Percentiles rank a stretch among this genome's conserved stretches.
These are phyloP conservation scores for Haplochromis vanheusdeni DNA, from an alignment of 2,113 vertebrate species.

Conservation along the genomic window DNA sequence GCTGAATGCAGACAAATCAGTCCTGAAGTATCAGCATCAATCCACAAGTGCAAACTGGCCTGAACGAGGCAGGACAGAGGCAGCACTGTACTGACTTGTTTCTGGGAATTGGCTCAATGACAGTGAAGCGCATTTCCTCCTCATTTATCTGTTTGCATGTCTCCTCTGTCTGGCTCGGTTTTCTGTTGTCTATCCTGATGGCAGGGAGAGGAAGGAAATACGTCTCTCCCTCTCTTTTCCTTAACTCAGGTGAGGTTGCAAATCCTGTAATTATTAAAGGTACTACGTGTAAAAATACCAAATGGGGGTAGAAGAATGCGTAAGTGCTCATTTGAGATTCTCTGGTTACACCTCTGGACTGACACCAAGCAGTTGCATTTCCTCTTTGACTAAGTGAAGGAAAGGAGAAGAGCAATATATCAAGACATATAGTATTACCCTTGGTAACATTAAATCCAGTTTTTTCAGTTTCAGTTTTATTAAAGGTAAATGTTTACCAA, in stretches of 20 bases:
- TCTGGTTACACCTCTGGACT: slow-evolving; percentile 28
- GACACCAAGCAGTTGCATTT: slow-evolving; percentile 23
- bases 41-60: neutral
- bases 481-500: slow-evolving; percentile 14
- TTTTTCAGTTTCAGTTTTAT: neutral
- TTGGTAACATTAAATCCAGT: neutral
- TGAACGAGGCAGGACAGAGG: slow-evolving; percentile 24
- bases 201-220: neutral
- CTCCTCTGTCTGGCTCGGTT: neutral
- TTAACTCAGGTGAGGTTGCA: slow-evolving; percentile 31
- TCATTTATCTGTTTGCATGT: slow-evolving; percentile 38
- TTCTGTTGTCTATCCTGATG: slow-evolving; percentile 11
- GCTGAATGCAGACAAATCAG: slow-evolving; percentile 58
- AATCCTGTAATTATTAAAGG: slow-evolving; percentile 45
- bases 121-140: slow-evolving; percentile 9
- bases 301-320: neutral
- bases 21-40: slow-evolving; percentile 57
- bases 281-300: slow-evolving; percentile 25
- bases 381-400: neutral
- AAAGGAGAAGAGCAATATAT: neutral
- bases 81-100: slow-evolving; percentile 22
- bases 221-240: neutral
- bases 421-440: neutral
- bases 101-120: slow-evolving; percentile 32
- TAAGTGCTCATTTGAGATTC: slow-evolving; percentile 48